Base-by-base conservation (phyloP, 1,140 invertebrate genomes). In the Drosophila orosa region DNA sequence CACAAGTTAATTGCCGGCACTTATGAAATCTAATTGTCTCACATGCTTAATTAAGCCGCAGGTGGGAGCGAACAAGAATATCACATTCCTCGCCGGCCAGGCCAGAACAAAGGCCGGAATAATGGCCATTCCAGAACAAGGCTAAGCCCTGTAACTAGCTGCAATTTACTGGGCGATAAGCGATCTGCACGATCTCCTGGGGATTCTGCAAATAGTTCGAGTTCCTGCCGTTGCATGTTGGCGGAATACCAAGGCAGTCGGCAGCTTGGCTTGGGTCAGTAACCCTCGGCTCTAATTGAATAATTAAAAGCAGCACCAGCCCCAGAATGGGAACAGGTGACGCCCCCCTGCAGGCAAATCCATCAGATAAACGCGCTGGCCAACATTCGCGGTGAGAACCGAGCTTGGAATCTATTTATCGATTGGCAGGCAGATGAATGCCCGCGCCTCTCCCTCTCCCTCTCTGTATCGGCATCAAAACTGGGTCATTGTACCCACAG, bases 401-500 rank as follows among this genome's bases (percentile, higher is more conserved):
- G 7, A 35, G 31, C 60, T 35, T n/a, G 10, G 42, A 80, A 69
- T 75, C 61, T 83, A 86, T 81, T 6, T 3, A 44, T 25, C 87
- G 75, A 87, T 79, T 87, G 71, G 75, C 71, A 82, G 66, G 60
- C 29, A 45, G 27, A 50, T 61, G 17, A n/a, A 24, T 42, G 3
- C 29, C 17, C 29, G 12, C 7, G 7, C 5, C 29, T 47, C 54
- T 13, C 25, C 5, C 29, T 47, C 54, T 13, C 25, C 42, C 37
- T 47, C 31, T 15, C 33, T 22, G 31, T 13, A 33, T 5, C 9
- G 44, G 8, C 33, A 8, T 13, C 33, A 54, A 89, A 89, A 78
- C 77, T 89, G 80, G 87, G 84, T 89, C 84, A 87, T 82, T 73
- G 66, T 86, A 80, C 73, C 62, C 74, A 58, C 37, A 58, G 74